Evolutionary conservation across 2,888 invertebrate genomes (phyloP), one percentile per base, ranked within the genome.

Genomic region (Catocala nupta): DNA sequence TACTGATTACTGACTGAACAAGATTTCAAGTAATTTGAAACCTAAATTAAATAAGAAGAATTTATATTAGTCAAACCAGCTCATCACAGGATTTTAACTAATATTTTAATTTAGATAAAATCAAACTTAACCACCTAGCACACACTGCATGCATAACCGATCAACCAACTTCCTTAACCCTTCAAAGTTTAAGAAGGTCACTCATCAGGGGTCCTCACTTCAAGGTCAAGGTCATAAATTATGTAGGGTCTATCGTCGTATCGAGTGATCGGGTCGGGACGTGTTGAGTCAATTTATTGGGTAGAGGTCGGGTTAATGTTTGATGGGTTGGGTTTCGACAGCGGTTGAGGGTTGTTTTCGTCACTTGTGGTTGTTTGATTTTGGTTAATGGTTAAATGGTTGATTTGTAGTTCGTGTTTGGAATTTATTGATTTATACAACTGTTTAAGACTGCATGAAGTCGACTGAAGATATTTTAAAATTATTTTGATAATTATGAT

Each of bases 221-320:
- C 54, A 64, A 53, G 59, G 64, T 60, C 53, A 54, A 60, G 65
- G 54, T 54, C 50, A 57, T 51, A 53, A 65, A 57, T 34, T 50
- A 65, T 70, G 67, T 70, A 72, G 67, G 73, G 72, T 71, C 47
- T 36, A 55, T 42, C 25, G 25, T 25, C 55, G 68, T 66, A 75
- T 75, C 68, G 65, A 61, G 57, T 64, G 73, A 78, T 75, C 66
- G 69, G 66, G 33, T 54, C 44, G 50, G 63, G 58, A 59, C 43
- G 57, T 60, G 66, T 55, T 12, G 51, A 65, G 58, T 59, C 16
- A 47, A 78, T 75, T 78, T 68, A 75, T 78, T 51, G 65, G 52
- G 55, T 52, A 51, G 57, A 58, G 67, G 65, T 13, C 33, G 63
- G 58, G 59, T 76, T 67, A 67, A 59, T 65, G 52, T 65, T 65